Evolutionary conservation across 30 jellyfish, hydroid and myxozoan genomes (phyloP), one percentile per base, ranked within the genome.

Genomic region (Morbakka virulenta): DNA sequence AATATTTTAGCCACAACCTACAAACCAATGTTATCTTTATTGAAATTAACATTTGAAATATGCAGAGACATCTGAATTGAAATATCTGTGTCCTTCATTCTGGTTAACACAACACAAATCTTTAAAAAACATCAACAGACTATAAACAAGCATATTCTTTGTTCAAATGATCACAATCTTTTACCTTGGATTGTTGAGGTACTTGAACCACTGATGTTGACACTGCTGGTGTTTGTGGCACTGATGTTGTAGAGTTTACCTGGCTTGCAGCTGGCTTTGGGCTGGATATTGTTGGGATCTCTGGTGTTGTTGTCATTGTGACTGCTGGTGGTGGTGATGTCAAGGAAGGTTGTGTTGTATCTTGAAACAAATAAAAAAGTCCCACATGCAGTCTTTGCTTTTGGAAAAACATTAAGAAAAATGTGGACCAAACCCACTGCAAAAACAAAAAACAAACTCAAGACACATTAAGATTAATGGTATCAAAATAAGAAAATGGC

Each of bases 271-370:
- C n/a, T n/a, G 95, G 93, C 35, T 72, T 82, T 31, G 91, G 30
- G 13, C 86, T 85, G 27, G 82, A 35, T 4, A 50, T 72, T 28
- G 28, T 74, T 17, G 84, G 70, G 36, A 78, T 24, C 0, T 83
- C 87, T 22, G 93, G 81, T 22, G 73, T 70, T 1, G 86, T 70
- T 1, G 90, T 76, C 50, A 88, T 72, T 53, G 84, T 87, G 25
- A 78, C 93, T 12, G 87, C 69, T 28, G 32, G 64, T 28, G 93
- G 88, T 17, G 98, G 96, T 32, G 96, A 92, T 30, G 71, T 90
- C 2, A 92, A 76, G 30, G 96, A 82, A 2, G 98, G 98, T 65
- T 92, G 98, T 11, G 98, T 92, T 2, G 96, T 57, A 67, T 92
- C 98, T 92, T 67, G 33, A 51, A 35, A 20, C 4, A 2, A 20